These are phyloP conservation scores for Pica pica DNA, from an alignment of 2,113 vertebrate species.

Conservation along the genomic window DNA sequence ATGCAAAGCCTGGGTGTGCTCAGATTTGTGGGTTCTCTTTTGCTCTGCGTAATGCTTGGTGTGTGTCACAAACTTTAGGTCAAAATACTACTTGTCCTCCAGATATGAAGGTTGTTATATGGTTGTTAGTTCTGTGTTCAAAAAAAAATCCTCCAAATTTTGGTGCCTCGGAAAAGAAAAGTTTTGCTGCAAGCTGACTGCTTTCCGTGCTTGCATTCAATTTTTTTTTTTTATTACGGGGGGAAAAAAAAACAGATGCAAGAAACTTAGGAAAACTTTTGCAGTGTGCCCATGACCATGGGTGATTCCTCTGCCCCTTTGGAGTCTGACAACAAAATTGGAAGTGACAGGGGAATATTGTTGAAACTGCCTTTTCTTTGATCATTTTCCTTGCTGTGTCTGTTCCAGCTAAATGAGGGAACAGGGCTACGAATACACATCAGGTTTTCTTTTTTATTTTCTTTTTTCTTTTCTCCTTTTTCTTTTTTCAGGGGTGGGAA, in stretches of 20 bases:
- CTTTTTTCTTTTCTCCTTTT: not conserved
- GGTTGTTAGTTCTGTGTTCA: not conserved
- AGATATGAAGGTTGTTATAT: fast-evolving
- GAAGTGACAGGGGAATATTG: slow-evolving; percentile 44
- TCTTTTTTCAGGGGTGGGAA: not conserved
- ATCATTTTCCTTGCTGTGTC: slow-evolving; percentile 33
- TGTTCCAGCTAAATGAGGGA: slow-evolving; percentile 10
- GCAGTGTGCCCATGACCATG: not conserved
- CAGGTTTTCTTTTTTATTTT: not conserved
- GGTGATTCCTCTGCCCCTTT: not conserved
- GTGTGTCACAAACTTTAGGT: not conserved
- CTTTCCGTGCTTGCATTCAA: not conserved
- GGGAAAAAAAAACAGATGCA: not conserved
- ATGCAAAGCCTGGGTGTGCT: not conserved
- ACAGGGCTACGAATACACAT: not conserved
- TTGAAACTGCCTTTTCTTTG: slow-evolving; percentile 54
- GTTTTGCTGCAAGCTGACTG: not conserved
- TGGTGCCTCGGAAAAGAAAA: not conserved
- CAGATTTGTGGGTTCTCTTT: not conserved
- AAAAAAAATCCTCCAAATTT: not conserved
- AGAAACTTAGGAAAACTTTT: slow-evolving; percentile 36
- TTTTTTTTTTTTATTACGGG: not conserved
- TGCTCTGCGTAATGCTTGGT: not conserved
- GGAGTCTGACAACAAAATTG: slow-evolving; percentile 8
- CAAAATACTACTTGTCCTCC: not conserved